These are phyloP conservation scores for Seladonia tumulorum DNA, from an alignment of 2,888 invertebrate genomes.

Conservation along the genomic window DNA sequence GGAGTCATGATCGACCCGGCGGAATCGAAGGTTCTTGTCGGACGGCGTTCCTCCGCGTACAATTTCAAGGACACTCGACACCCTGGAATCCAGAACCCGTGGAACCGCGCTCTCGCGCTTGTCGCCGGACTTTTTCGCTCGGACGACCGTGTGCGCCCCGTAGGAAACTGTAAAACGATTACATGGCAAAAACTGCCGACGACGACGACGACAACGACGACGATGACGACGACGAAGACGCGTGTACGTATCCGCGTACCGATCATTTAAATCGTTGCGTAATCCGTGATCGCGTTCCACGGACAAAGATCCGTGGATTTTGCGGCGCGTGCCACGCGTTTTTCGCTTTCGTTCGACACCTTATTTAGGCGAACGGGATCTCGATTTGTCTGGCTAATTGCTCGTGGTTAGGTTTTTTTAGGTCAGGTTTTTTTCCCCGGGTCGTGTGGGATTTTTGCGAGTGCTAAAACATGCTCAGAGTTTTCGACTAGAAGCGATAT, in stretches of 20 bases:
- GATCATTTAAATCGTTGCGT: conserved; percentile 50
- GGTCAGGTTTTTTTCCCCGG: background rate
- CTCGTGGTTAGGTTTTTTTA: too few relatives aligned
- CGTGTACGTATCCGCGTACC: conserved; percentile 13
- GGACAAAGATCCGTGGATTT: background rate
- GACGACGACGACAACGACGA: background rate
- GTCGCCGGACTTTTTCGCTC: conserved; percentile 54
- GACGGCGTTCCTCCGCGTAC: conserved; percentile 73
- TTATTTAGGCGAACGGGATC: background rate
- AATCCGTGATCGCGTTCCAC: conserved; percentile 15
- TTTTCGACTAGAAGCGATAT: too few relatives aligned
- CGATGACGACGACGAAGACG: background rate
- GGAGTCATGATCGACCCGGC: conserved; percentile 63
- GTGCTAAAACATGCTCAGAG: background rate
- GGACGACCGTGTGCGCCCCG: background rate
- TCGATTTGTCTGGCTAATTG: background rate
- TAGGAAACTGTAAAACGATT: conserved; percentile 38
- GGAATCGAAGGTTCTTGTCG: conserved; percentile 65
- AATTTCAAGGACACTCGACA: conserved; percentile 73
- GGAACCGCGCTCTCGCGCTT: conserved; percentile 44
- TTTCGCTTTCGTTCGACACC: background rate
- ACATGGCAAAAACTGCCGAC: conserved; percentile 27
- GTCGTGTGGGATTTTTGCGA: background rate
- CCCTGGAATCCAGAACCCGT: conserved; percentile 73
- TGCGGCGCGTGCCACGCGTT: conserved; percentile 1